Conservation (phyloP, 2,113 vertebrate species). For the Lampris incognitus region DNA sequence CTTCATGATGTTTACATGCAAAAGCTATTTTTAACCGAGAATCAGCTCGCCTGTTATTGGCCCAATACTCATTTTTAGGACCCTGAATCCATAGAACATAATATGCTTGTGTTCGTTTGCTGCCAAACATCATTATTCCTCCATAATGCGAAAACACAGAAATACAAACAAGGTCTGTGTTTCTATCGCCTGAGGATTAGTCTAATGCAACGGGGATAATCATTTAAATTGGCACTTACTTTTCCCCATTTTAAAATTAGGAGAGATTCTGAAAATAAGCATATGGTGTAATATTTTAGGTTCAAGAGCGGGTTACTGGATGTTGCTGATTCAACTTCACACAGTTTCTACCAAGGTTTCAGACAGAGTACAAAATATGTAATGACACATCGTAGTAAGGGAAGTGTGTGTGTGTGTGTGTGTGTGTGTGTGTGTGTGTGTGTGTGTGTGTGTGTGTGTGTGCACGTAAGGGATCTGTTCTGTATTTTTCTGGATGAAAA, state of each 20-base stretch:
- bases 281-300: slow-evolving; percentile 22
- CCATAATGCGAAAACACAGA: slow-evolving; percentile 25
- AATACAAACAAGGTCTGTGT: slow-evolving; percentile 22
- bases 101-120: slow-evolving; percentile 12
- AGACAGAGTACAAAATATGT: slow-evolving; percentile 32
- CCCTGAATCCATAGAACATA: slow-evolving; percentile 23
- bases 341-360: slow-evolving; percentile 36
- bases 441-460: not conserved
- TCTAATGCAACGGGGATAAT: slow-evolving; percentile 31
- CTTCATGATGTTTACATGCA: slow-evolving; percentile 1
- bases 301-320: slow-evolving; percentile 35
- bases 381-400: slow-evolving; percentile 11
- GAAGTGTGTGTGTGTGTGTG: slow-evolving; percentile 4
- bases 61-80: slow-evolving; percentile 25
- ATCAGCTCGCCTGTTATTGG: slow-evolving; percentile 25
- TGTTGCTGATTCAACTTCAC: slow-evolving; percentile 6
- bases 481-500: slow-evolving; percentile 33
- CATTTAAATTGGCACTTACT: slow-evolving; percentile 22
- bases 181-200: slow-evolving; percentile 58
- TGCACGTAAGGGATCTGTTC: not conserved
- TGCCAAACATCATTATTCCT: slow-evolving; percentile 64
- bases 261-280: not conserved
- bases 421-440: not conserved
- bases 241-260: slow-evolving; percentile 11
- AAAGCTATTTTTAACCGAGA: slow-evolving; percentile 8